Percentiles rank a stretch among this genome's conserved stretches.
phyloP scores from a whole-genome alignment of 1,140 invertebrate genomes.

The Carcinoscorpius rotundicauda region DNA sequence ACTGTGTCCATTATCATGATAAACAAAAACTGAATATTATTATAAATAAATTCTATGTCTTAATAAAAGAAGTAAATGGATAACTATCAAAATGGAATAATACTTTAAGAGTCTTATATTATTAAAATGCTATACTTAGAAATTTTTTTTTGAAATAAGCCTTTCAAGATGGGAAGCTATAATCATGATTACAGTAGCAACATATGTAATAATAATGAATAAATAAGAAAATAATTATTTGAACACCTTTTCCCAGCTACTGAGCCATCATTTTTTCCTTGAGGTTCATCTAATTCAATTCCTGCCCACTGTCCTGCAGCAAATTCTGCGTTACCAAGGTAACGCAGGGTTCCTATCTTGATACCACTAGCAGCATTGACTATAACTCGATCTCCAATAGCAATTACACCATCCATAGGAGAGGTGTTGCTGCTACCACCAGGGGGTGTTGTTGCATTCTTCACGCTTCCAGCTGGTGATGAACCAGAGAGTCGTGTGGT shows the following conservation, averaged over 20 bases:
- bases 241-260: conserved; percentile 48
- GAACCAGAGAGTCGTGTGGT: conserved; percentile 9
- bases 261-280: conserved; percentile 91
- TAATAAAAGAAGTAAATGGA: not conserved
- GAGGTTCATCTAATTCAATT: conserved; percentile 84
- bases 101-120: not conserved
- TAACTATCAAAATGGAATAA: not conserved
- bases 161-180: not conserved
- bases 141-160: not conserved
- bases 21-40: no score
- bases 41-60: no score
- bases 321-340: conserved; percentile 77
- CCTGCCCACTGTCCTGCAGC: conserved; percentile 90
- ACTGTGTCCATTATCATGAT: no score
- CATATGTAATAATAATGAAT: no score
- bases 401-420: conserved; percentile 33
- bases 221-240: no score
- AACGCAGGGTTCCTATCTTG: conserved; percentile 75
- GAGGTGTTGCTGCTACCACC: not conserved
- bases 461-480: not conserved
- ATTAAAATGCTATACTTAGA: not conserved
- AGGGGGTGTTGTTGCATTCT: not conserved
- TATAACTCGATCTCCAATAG: conserved; percentile 80
- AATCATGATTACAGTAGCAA: no score
- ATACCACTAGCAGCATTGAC: conserved; percentile 72